Conservation (phyloP, 2,888 invertebrate species). For the Eilema caniola region DNA sequence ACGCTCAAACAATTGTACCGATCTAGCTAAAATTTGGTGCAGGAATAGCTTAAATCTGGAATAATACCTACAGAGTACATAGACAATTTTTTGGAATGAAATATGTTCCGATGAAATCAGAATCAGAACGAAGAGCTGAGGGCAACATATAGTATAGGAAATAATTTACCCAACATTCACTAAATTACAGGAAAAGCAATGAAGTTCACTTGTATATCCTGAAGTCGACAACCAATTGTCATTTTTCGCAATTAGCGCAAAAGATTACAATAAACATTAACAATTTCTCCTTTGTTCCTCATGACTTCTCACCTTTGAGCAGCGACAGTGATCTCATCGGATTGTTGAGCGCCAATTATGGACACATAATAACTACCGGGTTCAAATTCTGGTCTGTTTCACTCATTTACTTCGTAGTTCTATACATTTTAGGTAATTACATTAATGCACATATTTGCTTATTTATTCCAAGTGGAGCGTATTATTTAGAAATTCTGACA, state of each 20-base stretch:
- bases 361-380: slow-evolving; percentile 8
- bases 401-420: no score
- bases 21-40: no score
- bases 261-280: background rate
- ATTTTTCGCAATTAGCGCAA: background rate
- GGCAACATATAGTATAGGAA: background rate
- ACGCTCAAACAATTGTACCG: no score
- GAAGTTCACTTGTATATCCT: background rate
- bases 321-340: background rate
- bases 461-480: no score
- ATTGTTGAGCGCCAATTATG: background rate
- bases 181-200: background rate
- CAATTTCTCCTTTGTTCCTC: slow-evolving; percentile 10
- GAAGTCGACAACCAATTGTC: background rate
- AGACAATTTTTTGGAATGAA: no score
- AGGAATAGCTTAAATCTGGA: no score
- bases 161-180: background rate
- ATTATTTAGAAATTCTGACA: no score
- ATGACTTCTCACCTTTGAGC: slow-evolving; percentile 3
- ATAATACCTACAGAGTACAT: no score
- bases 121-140: background rate
- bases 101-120: no score
- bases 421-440: no score
- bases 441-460: no score
- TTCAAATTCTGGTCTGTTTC: slow-evolving; percentile 3